Base-by-base conservation (phyloP, 2,888 invertebrate species). In the Scaptodrosophila latifasciaeformis region DNA sequence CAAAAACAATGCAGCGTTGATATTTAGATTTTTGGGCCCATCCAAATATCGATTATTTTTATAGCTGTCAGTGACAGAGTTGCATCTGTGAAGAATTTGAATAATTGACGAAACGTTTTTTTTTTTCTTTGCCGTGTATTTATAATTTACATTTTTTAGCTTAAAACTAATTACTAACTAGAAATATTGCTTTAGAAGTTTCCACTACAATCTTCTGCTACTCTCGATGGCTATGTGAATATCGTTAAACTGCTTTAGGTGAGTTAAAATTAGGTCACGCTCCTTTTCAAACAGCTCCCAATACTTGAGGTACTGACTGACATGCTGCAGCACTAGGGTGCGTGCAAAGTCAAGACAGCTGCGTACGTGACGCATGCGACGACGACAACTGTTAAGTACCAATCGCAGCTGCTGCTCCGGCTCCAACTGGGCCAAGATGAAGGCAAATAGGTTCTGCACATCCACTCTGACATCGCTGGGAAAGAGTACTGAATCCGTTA, bases 381-480 rank as follows among this genome's bases (percentile, higher is more conserved):
- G 63, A 4, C 67, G 57, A 39, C 82, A 82, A 44, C 70, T 74
- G 10, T 62, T 37, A 31, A 83, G 46, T 10, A 72, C 59, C 18
- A 74, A 15, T 5, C 65, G 72, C 18, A 83, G 31, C 43, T 83
- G 83, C 29, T 76, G 71, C 10, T 75, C 68, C 10, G 83, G 74
- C 43, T 90, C 88, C 54, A 94, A 86, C 85, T 93, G 91, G 7
- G 92, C 90, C 63, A 95, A 85, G 47, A 94, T 89, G 74, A 95
- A 92, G 67, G 91, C 91, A 49, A 92, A 86, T 52, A 93, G 86
- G 49, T 80, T 85, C n/a, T 77, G 66, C 0, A 77, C 69, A 46
- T 82, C 76, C 1, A 71, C 67, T 19, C 78, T 66, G 18, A 90
- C 84, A 52, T 87, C 84, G 62, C 85, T 84, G 6, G 95, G 93